These are phyloP conservation scores for Clunio marinus DNA, from an alignment of 2,888 invertebrate genomes.

Conservation along the genomic window DNA sequence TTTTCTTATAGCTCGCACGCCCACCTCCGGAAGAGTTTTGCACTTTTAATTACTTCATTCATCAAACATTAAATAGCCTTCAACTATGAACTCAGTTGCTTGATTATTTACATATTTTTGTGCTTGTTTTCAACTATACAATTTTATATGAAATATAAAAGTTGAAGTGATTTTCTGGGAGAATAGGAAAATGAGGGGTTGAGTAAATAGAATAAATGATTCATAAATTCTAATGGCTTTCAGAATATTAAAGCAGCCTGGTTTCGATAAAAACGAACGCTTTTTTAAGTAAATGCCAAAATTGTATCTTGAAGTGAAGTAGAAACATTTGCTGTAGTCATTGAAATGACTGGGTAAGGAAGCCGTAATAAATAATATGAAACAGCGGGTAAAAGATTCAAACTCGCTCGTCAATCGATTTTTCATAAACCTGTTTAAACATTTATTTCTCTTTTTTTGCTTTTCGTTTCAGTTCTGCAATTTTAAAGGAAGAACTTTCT, in stretches of 20 bases:
- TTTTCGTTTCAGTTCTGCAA: neutral
- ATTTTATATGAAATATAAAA: neutral
- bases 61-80: conserved; percentile 33
- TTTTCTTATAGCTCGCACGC: conserved; percentile 18
- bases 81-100: conserved; percentile 30
- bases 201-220: conserved; percentile 22
- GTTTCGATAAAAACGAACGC: too few relatives aligned
- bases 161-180: neutral
- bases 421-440: conserved; percentile 15
- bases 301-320: too few relatives aligned
- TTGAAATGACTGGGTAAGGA: too few relatives aligned
- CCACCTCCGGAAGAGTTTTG: conserved; percentile 5
- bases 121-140: conserved; percentile 19
- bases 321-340: too few relatives aligned
- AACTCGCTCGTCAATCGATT: conserved; percentile 16
- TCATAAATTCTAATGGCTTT: conserved; percentile 22
- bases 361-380: too few relatives aligned
- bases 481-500: neutral
- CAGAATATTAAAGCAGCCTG: neutral
- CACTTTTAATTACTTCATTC: conserved; percentile 37
- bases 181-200: neutral
- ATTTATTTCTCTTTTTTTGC: neutral
- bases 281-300: too few relatives aligned
- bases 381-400: too few relatives aligned
- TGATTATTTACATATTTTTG: conserved; percentile 11